phyloP scores from a whole-genome alignment of 1,140 invertebrate genomes.

The Drosophila carrolli region DNA sequence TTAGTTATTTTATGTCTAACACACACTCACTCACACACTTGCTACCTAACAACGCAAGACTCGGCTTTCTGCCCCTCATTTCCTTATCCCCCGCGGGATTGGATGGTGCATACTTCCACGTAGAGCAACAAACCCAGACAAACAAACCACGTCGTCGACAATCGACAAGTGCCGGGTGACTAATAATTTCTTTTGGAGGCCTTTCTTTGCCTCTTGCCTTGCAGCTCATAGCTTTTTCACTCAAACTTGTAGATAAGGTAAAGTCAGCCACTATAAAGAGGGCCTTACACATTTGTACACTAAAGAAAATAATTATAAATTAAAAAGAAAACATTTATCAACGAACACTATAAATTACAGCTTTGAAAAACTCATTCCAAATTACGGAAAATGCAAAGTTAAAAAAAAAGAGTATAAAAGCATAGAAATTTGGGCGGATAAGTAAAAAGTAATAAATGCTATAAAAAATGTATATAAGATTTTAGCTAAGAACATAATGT shows the following conservation, averaged over 20 bases:
- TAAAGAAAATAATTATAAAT: not conserved
- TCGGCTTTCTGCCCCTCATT: not conserved
- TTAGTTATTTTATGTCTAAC: slow-evolving; percentile 21
- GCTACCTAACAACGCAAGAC: slow-evolving; percentile 9
- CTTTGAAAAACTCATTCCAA: too few relatives aligned
- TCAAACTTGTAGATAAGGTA: slow-evolving; percentile 42
- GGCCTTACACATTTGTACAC: not conserved
- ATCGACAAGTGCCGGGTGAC: slow-evolving; percentile 54
- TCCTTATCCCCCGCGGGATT: not conserved
- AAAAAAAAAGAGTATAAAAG: too few relatives aligned
- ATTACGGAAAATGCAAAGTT: too few relatives aligned
- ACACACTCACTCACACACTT: slow-evolving; percentile 1
- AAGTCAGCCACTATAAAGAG: not conserved
- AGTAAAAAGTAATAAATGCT: too few relatives aligned
- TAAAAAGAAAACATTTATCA: not conserved
- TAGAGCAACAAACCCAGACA: slow-evolving; percentile 13
- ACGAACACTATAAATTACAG: too few relatives aligned
- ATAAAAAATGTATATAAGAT: too few relatives aligned
- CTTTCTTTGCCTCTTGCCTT: slow-evolving; percentile 28
- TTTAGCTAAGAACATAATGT: too few relatives aligned
- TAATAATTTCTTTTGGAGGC: slow-evolving; percentile 42
- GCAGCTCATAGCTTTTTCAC: slow-evolving; percentile 28
- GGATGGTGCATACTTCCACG: slow-evolving; percentile 31
- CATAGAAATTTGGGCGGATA: too few relatives aligned
- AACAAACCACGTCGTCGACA: slow-evolving; percentile 19